A percentile compares a stretch with the other conserved stretches of the same genome.
phyloP scores from a whole-genome alignment of 2,113 vertebrate genomes.

The Pterocles burchelli region DNA sequence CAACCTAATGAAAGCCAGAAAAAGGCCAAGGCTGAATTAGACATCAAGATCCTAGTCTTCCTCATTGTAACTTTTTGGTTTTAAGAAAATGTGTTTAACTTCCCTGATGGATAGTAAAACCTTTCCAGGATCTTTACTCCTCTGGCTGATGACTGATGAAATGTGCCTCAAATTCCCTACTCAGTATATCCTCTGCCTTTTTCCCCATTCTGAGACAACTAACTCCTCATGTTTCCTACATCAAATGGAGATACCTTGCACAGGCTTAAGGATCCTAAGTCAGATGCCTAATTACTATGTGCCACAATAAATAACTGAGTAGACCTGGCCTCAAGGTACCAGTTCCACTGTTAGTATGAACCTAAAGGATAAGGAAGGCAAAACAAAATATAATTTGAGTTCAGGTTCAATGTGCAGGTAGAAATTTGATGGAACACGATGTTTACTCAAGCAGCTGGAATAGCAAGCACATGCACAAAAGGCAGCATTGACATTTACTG shows the following conservation, averaged over 20 bases:
- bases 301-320: background rate
- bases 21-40: background rate
- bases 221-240: background rate
- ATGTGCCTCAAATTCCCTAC: background rate
- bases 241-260: rapidly evolving
- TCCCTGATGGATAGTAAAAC: background rate
- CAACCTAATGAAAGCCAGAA: background rate
- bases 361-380: background rate
- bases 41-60: background rate
- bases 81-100: background rate
- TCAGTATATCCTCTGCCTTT: background rate
- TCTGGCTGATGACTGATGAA: background rate
- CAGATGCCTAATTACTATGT: background rate
- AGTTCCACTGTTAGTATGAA: background rate
- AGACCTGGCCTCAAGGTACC: background rate
- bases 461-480: background rate
- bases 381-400: background rate
- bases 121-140: background rate
- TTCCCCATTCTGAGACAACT: background rate
- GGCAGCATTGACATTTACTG: background rate
- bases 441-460: background rate
- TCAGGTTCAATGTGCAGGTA: background rate
- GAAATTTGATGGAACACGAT: background rate
- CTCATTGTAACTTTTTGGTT: background rate
- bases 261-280: background rate